Evolutionary conservation across 2,888 invertebrate genomes (phyloP), one percentile per base, ranked within the genome.

Genomic region (Callimorpha dominula): DNA sequence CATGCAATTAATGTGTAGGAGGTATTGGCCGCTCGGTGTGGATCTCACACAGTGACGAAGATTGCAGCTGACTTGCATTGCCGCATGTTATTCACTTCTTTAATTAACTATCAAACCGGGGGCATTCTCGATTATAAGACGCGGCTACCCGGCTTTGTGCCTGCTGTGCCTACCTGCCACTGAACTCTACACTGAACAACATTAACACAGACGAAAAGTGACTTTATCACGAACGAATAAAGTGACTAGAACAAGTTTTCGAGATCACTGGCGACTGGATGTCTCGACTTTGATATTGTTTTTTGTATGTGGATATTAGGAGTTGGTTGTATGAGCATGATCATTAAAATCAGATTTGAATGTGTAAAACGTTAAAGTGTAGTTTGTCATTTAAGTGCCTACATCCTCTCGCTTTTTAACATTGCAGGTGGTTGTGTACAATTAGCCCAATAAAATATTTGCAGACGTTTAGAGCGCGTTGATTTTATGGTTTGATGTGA

Each of bases 71-170:
- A 93, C 93, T 93, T 92, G 92, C 92, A 93, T 89, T 91, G 91
- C 92, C 87, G 89, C 88, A 87, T 89, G 91, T 93, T 93, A 94
- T 94, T 95, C 94, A 94, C 90, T 92, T 91, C 94, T 93, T 94
- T 95, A 95, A 95, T 95, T 95, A 95, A 93, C 93, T 94, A 94
- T 94, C 94, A 92, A 92, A 93, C 91, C 91, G 89, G 91, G 91
- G 93, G 92, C 92, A 92, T 91, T 92, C 93, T 95, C 93, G 93
- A 94, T 95, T 94, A 94, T 92, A 92, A 90, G 90, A 88, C 86
- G 84, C 89, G 91, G 94, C 94, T 95, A 93, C 95, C 85, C 91
- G 93, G 92, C 94, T 94, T 93, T 94, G 93, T 92, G 85, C 85
- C 86, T 87, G 88, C 86, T 87, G 87, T 89, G 89, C 89, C 87